phyloP scores from a whole-genome alignment of 2,113 vertebrate genomes.

The Cyprinus carpio region DNA sequence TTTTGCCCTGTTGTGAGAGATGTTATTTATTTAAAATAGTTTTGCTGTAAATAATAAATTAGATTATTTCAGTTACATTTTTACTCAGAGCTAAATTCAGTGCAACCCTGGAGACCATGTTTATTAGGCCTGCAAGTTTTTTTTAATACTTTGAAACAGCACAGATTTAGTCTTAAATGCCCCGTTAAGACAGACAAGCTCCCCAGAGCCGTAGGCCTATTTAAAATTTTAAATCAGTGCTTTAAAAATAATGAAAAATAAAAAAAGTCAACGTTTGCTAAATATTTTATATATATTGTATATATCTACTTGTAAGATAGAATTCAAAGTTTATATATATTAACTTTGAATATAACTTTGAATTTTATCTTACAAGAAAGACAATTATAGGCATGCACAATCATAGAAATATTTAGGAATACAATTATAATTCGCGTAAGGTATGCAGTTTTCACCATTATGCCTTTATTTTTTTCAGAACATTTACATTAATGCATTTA shows the following conservation, averaged over 20 bases:
- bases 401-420: too few species aligned
- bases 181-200: too few species aligned
- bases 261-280: background rate
- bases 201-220: too few species aligned
- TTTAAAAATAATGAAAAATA: background rate
- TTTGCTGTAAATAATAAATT: background rate
- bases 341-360: background rate
- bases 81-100: background rate
- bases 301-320: too few species aligned
- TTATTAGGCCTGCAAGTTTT: background rate
- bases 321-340: background rate
- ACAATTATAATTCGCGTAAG: too few species aligned
- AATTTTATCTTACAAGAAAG: too few species aligned
- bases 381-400: too few species aligned
- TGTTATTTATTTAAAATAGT: background rate
- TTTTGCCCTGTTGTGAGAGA: background rate
- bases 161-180: background rate
- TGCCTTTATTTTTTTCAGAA: background rate
- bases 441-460: background rate
- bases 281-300: background rate
- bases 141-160: background rate
- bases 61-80: background rate
- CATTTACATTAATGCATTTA: too few species aligned
- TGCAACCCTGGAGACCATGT: background rate
- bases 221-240: background rate